Percentiles rank a stretch among this genome's conserved stretches.
These are phyloP conservation scores for Aspidiotus rigidus DNA, from an alignment of 2,888 invertebrate species.

Conservation along the genomic window DNA sequence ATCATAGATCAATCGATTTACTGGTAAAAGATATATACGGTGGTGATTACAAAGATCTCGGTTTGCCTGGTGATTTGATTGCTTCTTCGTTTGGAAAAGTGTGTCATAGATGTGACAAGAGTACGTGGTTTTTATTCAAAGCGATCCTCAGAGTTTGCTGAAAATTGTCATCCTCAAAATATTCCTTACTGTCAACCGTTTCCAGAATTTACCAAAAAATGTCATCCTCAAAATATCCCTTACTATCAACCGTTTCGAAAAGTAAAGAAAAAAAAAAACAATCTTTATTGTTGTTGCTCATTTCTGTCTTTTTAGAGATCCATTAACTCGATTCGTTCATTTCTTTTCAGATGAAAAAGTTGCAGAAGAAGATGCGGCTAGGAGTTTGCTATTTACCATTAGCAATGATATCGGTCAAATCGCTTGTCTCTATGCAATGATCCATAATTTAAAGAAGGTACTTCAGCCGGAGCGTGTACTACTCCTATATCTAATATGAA, in stretches of 20 bases:
- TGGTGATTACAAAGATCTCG: constrained; percentile 50
- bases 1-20: constrained; percentile 57
- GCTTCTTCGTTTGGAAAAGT: constrained; percentile 62
- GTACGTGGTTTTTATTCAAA: constrained; percentile 34
- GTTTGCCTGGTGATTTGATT: constrained; percentile 54
- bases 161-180: too few species aligned
- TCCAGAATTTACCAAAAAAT: too few species aligned
- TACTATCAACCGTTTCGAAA: too few species aligned
- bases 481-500: not conserved
- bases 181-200: too few species aligned
- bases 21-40: constrained; percentile 60
- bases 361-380: constrained; percentile 53
- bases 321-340: not conserved
- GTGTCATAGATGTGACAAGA: constrained; percentile 38
- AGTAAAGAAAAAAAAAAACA: too few species aligned
- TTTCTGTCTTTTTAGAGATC: not conserved
- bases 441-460: constrained; percentile 50
- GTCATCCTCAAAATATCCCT: too few species aligned
- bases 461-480: not conserved
- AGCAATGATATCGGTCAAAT: constrained; percentile 65
- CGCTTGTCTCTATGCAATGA: constrained; percentile 57
- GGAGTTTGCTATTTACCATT: constrained; percentile 55
- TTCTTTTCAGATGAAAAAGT: constrained; percentile 41
- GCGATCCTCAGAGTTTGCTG: too few species aligned
- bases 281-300: too few species aligned